Base-by-base conservation (phyloP, 92 coral and sea anemone species). In the Phenganax subtilis region DNA sequence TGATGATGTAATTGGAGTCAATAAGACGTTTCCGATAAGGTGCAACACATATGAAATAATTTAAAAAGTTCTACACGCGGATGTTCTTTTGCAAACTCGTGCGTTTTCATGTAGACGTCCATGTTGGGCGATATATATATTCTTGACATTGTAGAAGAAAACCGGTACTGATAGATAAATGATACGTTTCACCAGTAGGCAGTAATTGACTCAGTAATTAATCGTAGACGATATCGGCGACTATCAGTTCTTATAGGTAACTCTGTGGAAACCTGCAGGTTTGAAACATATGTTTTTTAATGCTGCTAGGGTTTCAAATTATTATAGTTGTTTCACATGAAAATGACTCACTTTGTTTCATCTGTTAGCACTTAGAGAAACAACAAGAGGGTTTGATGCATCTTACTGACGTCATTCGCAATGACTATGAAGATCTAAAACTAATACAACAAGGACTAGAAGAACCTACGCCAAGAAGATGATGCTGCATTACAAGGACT, bases 301-400 rank as follows among this genome's bases (percentile, higher is more conserved):
- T 68, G 53, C 47, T 37, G 47, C 47, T 37, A 37, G 47, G 47
- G 47, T 5, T 1, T 37, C 5, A 37, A 37, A 37, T 71, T 54
- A 15, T 10, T 58, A 20, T 20, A 8, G 12, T 59, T 62, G 65
- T 28, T 31, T 10, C 14, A 28, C 60, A 15, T 10, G 51, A 29
- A 0, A 57, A 25, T n/a, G 57, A 31, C 11, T 27, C 20, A 47
- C 12, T 73, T 31, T 79, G 31, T 75, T 79, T 17, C 81, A 78
- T 64, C 28, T 72, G 60, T 20, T 88, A 96, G 99, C 99, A 96
- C 75, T 88, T 96, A 12, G 96, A 89, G 70, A 90, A 91, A 87
- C 99, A 96, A 71, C 99, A 96, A 76, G 86, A 89, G 28, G 99
- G 99, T 55, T 85, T 96, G 56, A 90, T 92, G 96, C 97, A 96